Evolutionary conservation across 2,797 vertebrate species (phyloP).

Genomic region (Tragelaphus eurycerus): DNA sequence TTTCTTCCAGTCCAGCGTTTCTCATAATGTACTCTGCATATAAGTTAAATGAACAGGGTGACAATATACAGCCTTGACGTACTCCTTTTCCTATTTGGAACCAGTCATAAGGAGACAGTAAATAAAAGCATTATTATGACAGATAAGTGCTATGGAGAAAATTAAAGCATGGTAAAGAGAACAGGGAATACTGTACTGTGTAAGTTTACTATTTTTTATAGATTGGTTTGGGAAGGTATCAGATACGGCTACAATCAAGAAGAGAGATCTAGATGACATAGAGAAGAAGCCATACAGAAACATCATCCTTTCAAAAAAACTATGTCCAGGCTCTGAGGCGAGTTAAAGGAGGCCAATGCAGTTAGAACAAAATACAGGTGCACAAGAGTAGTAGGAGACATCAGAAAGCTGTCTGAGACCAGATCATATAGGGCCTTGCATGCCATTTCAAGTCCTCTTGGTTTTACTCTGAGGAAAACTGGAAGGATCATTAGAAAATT

Average conservation of each 20-base stretch:
- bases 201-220: background rate
- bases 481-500: background rate
- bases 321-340: background rate
- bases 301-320: background rate
- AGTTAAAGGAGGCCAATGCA: background rate
- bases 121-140: background rate
- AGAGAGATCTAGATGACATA: background rate
- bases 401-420: background rate
- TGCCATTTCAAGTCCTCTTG: background rate
- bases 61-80: too few species aligned
- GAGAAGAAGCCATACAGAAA: background rate
- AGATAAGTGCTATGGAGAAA: constrained; percentile 6
- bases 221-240: background rate
- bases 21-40: too few species aligned
- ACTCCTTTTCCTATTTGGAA: too few species aligned
- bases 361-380: background rate
- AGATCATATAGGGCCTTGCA: background rate
- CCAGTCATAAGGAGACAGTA: background rate
- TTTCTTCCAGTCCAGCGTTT: too few species aligned
- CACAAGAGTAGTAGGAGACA: background rate
- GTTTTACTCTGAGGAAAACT: background rate
- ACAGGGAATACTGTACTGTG: background rate
- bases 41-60: too few species aligned
- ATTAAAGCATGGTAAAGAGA: background rate
- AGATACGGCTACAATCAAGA: background rate